Conservation (phyloP, 2,888 invertebrate genomes). For the Arenicola marina region DNA sequence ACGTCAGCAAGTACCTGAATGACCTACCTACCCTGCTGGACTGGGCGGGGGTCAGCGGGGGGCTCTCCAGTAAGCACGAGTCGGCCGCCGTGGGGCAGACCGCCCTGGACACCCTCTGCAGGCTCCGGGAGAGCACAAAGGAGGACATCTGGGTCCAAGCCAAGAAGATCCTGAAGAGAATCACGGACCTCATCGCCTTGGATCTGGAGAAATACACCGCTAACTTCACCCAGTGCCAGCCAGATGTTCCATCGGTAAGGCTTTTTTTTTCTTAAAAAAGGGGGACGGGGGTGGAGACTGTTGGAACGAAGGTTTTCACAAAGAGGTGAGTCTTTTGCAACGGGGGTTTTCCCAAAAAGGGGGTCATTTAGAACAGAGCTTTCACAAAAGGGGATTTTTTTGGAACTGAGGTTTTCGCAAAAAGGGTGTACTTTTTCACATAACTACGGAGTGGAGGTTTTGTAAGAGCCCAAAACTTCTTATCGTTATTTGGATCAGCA, state of each 20-base stretch:
- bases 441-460: no score
- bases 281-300: no score
- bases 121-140: constrained; percentile 32
- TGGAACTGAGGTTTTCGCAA: no score
- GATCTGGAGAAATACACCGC: constrained; percentile 45
- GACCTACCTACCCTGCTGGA: constrained; percentile 44
- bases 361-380: no score
- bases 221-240: constrained; percentile 40
- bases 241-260: constrained; percentile 47
- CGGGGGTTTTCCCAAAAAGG: no score
- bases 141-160: constrained; percentile 45
- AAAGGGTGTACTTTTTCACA: no score
- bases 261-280: not conserved
- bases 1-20: constrained; percentile 48
- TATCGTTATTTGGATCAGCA: no score
- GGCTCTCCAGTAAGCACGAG: constrained; percentile 43
- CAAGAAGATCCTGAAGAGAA: constrained; percentile 37
- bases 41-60: constrained; percentile 40
- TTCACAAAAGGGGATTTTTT: no score
- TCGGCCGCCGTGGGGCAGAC: constrained; percentile 42
- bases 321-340: no score
- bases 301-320: no score
- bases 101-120: constrained; percentile 37
- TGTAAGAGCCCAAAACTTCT: no score
- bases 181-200: constrained; percentile 46